Evolutionary conservation across 2,113 vertebrate genomes (phyloP).

Genomic region (Lutjanus erythropterus): DNA sequence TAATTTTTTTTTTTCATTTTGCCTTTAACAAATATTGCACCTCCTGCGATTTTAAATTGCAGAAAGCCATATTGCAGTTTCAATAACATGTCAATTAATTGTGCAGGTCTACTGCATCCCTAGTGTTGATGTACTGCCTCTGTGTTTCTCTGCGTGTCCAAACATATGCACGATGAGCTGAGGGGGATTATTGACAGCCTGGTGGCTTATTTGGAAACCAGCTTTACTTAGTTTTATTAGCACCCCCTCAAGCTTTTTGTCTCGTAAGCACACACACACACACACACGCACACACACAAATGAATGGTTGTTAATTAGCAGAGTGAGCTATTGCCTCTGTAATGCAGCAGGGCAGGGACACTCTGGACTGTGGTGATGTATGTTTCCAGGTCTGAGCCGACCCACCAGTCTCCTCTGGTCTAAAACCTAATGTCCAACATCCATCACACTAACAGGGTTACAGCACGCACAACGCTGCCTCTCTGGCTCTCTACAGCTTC

Average conservation of each 20-base stretch:
- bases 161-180: neutral
- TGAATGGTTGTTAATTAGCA: conserved; percentile 62
- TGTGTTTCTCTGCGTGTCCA: neutral
- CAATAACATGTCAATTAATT: too few species aligned
- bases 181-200: conserved; percentile 15
- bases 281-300: conserved; percentile 18
- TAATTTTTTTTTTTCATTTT: too few species aligned
- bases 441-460: conserved; percentile 62
- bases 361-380: conserved; percentile 45
- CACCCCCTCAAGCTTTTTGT: neutral
- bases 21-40: too few species aligned
- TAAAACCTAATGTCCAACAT: conserved; percentile 59
- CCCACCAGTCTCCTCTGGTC: conserved; percentile 13
- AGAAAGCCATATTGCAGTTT: too few species aligned
- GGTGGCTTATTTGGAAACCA: conserved; percentile 20
- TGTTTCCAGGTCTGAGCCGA: conserved; percentile 41
- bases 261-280: neutral
- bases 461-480: neutral
- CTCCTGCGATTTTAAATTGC: too few species aligned
- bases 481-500: neutral
- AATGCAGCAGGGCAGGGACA: conserved; percentile 51
- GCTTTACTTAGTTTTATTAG: conserved; percentile 46
- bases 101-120: too few species aligned
- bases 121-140: too few species aligned
- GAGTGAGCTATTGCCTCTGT: conserved; percentile 55